Evolutionary conservation across 2,888 invertebrate species (phyloP).

Genomic region (Coecobrya sp.): DNA sequence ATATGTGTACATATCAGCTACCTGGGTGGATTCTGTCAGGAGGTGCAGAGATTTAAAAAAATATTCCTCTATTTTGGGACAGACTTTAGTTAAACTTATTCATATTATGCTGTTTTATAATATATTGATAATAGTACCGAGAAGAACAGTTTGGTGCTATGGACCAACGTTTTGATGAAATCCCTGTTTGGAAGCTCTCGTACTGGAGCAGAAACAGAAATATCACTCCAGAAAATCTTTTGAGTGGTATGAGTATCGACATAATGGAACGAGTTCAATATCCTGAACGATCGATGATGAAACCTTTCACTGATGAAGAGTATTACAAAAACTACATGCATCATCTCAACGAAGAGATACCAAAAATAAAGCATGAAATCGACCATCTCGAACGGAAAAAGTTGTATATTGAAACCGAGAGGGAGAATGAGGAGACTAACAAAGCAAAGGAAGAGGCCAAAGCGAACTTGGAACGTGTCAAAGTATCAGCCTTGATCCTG

Average conservation of each 20-base stretch:
- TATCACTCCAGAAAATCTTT: constrained; percentile 29
- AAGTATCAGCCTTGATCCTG: constrained; percentile 57
- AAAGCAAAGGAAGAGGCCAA: not conserved
- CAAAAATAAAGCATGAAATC: constrained; percentile 79
- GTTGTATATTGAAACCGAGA: constrained; percentile 63
- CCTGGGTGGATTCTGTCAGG: too few relatives aligned
- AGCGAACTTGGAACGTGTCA: constrained; percentile 39
- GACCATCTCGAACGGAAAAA: constrained; percentile 81
- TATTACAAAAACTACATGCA: constrained; percentile 84
- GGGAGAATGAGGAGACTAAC: constrained; percentile 25
- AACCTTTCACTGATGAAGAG: constrained; percentile 65
- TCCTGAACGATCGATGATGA: not conserved
- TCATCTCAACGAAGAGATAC: constrained; percentile 83
- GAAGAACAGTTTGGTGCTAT: constrained; percentile 79
- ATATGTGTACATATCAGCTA: too few relatives aligned
- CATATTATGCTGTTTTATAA: not conserved
- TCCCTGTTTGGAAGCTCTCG: constrained; percentile 79
- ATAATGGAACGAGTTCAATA: constrained; percentile 8
- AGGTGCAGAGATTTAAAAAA: too few relatives aligned
- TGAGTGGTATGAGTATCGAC: constrained; percentile 68
- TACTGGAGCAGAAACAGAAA: constrained; percentile 75
- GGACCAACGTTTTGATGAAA: constrained; percentile 36
- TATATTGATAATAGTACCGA: constrained; percentile 43
- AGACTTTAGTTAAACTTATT: too few relatives aligned
- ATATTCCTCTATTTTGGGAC: too few relatives aligned